These are phyloP conservation scores for Hoplodrina blanda DNA, from an alignment of 2,888 invertebrate genomes.

Conservation along the genomic window DNA sequence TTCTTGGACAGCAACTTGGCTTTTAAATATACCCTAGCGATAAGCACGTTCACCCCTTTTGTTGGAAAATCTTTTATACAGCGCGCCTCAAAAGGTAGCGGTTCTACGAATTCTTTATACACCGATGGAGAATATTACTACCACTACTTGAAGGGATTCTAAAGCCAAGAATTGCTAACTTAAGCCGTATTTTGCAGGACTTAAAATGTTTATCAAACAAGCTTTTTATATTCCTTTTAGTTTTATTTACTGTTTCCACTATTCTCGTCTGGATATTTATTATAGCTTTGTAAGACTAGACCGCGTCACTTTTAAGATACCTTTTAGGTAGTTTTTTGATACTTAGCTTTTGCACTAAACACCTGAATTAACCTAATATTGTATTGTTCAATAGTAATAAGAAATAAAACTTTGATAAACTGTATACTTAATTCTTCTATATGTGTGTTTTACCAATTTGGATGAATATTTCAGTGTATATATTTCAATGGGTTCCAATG, in stretches of 20 bases:
- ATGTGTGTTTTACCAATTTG: too few species aligned
- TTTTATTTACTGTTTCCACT: neutral
- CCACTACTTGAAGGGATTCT: conserved; percentile 5
- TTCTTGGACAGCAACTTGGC: neutral
- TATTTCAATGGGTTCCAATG: too few species aligned
- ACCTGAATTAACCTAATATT: too few species aligned
- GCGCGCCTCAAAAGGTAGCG: conserved; percentile 23
- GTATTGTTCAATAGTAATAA: neutral
- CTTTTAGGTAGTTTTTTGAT: too few species aligned
- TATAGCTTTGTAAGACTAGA: neutral
- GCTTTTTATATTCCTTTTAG: neutral
- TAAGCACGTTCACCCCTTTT: conserved; percentile 26
- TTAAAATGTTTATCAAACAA: neutral
- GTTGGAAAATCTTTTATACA: conserved; percentile 22
- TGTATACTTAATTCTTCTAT: too few species aligned
- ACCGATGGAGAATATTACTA: conserved; percentile 20
- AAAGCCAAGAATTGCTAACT: neutral
- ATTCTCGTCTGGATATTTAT: neutral
- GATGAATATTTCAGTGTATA: too few species aligned
- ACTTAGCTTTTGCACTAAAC: too few species aligned
- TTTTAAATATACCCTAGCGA: conserved; percentile 14
- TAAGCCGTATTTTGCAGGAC: neutral
- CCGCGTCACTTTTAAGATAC: neutral
- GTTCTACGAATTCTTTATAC: conserved; percentile 14
- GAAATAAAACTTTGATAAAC: neutral